Evolutionary conservation across 23 tunicate genomes (phyloP), one percentile per base, ranked within the genome.

Genomic region (Aplidium turbinatum): DNA sequence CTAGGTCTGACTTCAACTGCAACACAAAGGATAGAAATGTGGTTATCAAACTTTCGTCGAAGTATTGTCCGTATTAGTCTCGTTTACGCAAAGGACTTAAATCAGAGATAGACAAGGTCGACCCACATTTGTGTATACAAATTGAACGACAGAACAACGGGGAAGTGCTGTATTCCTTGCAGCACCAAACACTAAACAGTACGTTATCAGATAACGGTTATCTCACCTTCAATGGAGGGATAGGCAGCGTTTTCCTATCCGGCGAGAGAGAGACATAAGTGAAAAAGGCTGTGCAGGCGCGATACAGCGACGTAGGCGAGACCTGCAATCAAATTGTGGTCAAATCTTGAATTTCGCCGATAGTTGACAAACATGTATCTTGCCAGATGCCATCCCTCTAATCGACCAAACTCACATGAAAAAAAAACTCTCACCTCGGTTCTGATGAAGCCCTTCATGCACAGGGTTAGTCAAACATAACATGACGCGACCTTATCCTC

Each of bases 271-370:
- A 70, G 58, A 70, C 76, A 28, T 23, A 70, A 4, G 76, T 70
- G 58, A 70, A 70, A 45, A 47, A 70, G 18, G 76, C 76, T 22
- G 58, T 70, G 23, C 76, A 70, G 23, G 76, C 23, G n/a, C 62
- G 6, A 7, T 11, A 55, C n/a, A 9, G 48, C 13, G 48, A 13
- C 13, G 48, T 42, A 13, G 13, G 9, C 48, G 48, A 42, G 13
- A 42, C 13, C 13, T 42, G 13, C 48, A 42, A 42, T 9, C 48
- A 9, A 9, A 13, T 42, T 42, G 48, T 42, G 9, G 48, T 13
- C 48, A 42, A 42, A 42, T 38, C 20, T 20, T 16, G 21, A 54
- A n/a, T n/a, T n/a, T n/a, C n/a, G n/a, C n/a, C n/a, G n/a, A n/a
- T n/a, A n/a, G n/a, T n/a, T n/a, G n/a, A n/a, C n/a, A 54, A 22